phyloP scores from a whole-genome alignment of 2,888 invertebrate species.

The Heliconius hortense region DNA sequence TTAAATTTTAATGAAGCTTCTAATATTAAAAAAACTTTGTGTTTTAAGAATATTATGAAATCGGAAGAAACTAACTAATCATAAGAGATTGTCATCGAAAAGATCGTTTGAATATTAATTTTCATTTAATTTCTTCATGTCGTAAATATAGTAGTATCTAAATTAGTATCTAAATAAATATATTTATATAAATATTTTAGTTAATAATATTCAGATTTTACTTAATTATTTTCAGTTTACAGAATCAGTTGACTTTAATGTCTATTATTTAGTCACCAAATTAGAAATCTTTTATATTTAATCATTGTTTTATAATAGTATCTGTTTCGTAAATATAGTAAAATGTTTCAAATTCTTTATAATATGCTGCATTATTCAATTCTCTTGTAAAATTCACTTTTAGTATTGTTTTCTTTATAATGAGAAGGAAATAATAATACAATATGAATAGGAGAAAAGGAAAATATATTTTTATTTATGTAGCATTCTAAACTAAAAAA shows the following conservation, averaged over 20 bases:
- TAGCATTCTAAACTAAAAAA: neutral
- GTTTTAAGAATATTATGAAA: neutral
- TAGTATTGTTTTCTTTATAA: neutral
- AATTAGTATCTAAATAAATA: neutral
- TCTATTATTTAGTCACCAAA: neutral
- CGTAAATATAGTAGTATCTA: neutral
- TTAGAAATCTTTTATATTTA: neutral
- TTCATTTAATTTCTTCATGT: neutral
- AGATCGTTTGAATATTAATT: conserved; percentile 8
- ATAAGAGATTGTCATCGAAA: neutral
- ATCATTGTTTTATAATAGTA: neutral
- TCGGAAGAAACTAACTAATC: neutral
- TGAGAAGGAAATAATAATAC: neutral
- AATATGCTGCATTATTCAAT: neutral
- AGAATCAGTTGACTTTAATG: neutral
- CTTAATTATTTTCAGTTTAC: neutral
- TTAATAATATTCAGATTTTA: neutral
- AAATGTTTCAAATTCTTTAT: neutral
- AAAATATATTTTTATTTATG: neutral
- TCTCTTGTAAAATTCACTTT: neutral
- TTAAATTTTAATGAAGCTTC: neutral
- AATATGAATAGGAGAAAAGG: neutral
- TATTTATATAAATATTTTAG: neutral
- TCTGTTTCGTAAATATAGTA: neutral
- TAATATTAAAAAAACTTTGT: no score